Base-by-base conservation (phyloP, 2,113 vertebrate genomes). In the Ariopsis seemanni region DNA sequence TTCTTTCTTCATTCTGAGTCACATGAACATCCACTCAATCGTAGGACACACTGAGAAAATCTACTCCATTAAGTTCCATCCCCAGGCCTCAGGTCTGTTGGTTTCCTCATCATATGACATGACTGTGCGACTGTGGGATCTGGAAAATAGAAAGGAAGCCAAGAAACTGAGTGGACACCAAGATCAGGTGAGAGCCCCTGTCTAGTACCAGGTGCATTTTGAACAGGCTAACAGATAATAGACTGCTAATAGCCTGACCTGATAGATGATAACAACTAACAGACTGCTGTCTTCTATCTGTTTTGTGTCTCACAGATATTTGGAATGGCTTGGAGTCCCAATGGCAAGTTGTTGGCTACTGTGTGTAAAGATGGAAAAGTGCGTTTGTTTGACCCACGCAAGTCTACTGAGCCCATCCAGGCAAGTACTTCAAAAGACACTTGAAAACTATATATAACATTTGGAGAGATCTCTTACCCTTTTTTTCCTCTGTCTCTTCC, bases 21-120 rank as follows among this genome's bases (percentile, higher is more conserved):
- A 86, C 58, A 22, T 48, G 2, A 27, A n/a, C 10, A 9, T 85
- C 11, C 79, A 52, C 63, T 15, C 30, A 65, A 53, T 90, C 34
- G 0, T 79, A 97, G 98, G 97, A 69, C 98, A 99, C 94, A 97
- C 95, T 0, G 98, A 99, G 93, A 99, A 99, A 94, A 98, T 99
- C 91, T 99, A 99, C 93, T 97, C 98, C 62, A 93, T 99, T 88
- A 95, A 93, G 87, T 99, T 97, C 91, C 98, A 99, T 91, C 98
- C 98, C 0, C 7, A 95, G 92, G 98, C 97, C 0, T 95, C 95
- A 0, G 91, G 97, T 3, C 83, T 99, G 69, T 92, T 99, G 88
- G 97, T 95, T 4, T 99, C 98, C 34, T 98, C 98, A 11, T 99
- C 98, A 67, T 99, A 98, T 0, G 98, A 99, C 91, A 95, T 97